Base-by-base conservation (phyloP, 2,888 invertebrate species). In the Andrena trimmerana region DNA sequence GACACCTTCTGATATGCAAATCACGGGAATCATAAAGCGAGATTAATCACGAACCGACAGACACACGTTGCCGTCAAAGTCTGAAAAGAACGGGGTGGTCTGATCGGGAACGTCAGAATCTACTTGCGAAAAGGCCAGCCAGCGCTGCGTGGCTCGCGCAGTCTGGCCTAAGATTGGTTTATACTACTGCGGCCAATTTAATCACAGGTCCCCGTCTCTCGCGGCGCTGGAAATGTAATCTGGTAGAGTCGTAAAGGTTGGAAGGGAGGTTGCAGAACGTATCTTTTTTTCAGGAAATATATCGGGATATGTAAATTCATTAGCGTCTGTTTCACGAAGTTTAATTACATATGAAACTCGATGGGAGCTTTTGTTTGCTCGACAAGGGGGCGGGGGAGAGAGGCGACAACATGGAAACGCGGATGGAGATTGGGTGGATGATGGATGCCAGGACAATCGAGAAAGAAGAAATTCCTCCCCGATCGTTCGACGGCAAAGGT, bases 281-380 rank as follows among this genome's bases (percentile, higher is more conserved):
- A 76, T 71, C 78, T 80, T 78, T 76, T 76, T 74, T 75, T 68
- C 52, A 50, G 52, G 59, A 65, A 88, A 87, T 79, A 79, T 83
- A 88, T 80, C 87, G 66, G 87, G 89, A 90, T 91, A 90, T 89
- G 88, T 88, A 88, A 89, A 91, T 91, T 92, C 90, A 90, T 92
- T 91, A 91, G 82, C 81, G 87, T 74, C 86, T 86, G 89, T 90
- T 91, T 89, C 88, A 83, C 86, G 74, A 91, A 92, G 88, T 92
- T 92, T 92, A 92, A 92, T 92, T 92, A 90, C 91, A 92, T 90
- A 88, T 90, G 90, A 88, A 90, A 88, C 86, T 86, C 80, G 50
- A 68, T 75, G 65, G 57, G 70, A 79, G 62, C 83, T 84, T 76
- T 81, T 84, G 87, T 84, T 75, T 67, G 78, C 60, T 67, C 36